A percentile compares a stretch with the other conserved stretches of the same genome.
phyloP scores from a whole-genome alignment of 2,888 invertebrate species.

The Anticlea derivata region DNA sequence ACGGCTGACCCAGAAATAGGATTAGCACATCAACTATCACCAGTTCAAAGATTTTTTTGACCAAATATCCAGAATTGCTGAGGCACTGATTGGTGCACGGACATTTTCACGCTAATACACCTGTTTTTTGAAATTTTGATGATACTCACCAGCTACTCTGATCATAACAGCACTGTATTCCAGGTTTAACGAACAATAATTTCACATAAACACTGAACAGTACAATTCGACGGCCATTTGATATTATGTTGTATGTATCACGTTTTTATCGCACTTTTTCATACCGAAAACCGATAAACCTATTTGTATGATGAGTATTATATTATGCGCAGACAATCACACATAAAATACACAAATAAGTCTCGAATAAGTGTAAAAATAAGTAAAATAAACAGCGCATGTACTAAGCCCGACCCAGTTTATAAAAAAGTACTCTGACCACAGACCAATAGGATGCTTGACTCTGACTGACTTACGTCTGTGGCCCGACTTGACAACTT shows the following conservation, averaged over 20 bases:
- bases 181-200: slow-evolving; percentile 45
- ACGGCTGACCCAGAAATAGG: slow-evolving; percentile 50
- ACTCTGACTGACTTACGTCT: no score
- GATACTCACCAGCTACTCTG: slow-evolving; percentile 57
- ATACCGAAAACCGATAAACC: slow-evolving; percentile 43
- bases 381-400: no score
- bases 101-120: not conserved
- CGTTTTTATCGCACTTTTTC: slow-evolving; percentile 59
- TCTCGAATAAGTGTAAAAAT: slow-evolving; percentile 47
- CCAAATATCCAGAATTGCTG: slow-evolving; percentile 22
- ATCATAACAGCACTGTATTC: slow-evolving; percentile 59
- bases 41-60: slow-evolving; percentile 30
- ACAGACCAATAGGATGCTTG: no score
- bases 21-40: slow-evolving; percentile 22
- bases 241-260: slow-evolving; percentile 49
- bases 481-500: no score
- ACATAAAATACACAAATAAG: slow-evolving; percentile 59
- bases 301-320: slow-evolving; percentile 33
- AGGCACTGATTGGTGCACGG: not conserved
- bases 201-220: slow-evolving; percentile 64
- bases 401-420: no score
- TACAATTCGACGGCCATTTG: slow-evolving; percentile 67
- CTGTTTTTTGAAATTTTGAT: slow-evolving; percentile 6
- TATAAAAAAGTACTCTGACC: no score
- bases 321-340: slow-evolving; percentile 44